Percentiles rank a stretch among this genome's conserved stretches.
Evolutionary conservation across 2,888 invertebrate species (phyloP).

Genomic region (Willowsia nigromaculata): DNA sequence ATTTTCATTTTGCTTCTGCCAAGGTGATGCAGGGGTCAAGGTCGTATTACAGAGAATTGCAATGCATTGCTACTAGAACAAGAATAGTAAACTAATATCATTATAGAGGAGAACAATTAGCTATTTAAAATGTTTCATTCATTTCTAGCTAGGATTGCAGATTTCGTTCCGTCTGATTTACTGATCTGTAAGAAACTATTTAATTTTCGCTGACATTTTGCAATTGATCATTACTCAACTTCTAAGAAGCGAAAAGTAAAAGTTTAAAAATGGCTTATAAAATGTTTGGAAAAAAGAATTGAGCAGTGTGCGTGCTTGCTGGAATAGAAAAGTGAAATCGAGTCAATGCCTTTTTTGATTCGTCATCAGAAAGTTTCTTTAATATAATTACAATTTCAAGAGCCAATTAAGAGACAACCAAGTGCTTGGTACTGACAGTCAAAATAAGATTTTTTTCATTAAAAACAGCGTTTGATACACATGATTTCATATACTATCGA

Average conservation of each 20-base stretch:
- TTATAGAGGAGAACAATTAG: no score
- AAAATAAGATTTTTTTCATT: not conserved
- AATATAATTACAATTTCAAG: not conserved
- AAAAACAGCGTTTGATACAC: not conserved
- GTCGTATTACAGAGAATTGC: no score
- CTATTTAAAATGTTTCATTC: no score
- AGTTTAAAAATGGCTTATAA: no score
- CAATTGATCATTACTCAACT: not conserved
- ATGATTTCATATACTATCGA: not conserved
- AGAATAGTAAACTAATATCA: no score
- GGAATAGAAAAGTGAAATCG: not conserved
- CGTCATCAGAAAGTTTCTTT: not conserved
- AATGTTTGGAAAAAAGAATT: no score
- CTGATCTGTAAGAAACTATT: no score
- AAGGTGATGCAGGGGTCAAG: no score
- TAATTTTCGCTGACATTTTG: not conserved
- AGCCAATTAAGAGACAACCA: not conserved
- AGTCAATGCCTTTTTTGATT: not conserved
- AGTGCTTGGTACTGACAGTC: not conserved
- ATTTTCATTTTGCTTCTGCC: no score
- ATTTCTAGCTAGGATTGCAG: no score
- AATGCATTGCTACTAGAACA: no score
- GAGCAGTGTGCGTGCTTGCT: not conserved
- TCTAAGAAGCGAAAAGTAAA: not conserved
- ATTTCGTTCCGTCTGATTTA: no score